Evolutionary conservation across 2,888 invertebrate species (phyloP), one percentile per base, ranked within the genome.

Genomic region (Physocephala rufipes): DNA sequence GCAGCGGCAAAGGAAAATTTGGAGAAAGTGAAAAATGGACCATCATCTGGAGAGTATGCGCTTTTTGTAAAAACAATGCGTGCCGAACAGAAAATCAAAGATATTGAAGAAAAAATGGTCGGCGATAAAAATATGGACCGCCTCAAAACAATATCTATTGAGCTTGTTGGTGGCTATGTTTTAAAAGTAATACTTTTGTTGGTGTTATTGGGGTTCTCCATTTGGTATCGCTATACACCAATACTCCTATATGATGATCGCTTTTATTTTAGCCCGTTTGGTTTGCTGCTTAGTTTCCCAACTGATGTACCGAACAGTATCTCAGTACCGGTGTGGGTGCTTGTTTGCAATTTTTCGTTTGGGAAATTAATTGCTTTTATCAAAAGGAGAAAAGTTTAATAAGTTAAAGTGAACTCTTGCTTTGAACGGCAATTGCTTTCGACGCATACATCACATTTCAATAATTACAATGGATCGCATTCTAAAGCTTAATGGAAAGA

Each of bases 291-390:
- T 24, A 86, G 86, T 2, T 89, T 87, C 81, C 89, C 89, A 15
- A 87, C 87, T 66, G 86, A 85, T 12, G 77, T 85, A n/a, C 76
- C 79, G 1, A 88, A 88, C 78, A 85, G 85, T 2, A 84, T 89
- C 55, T 89, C 89, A 0, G 87, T 88, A 69, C 89, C 88, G 67
- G 85, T 87, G 73, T 89, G 89, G 88, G 84, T 87, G 0, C 82
- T 88, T 71, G 87, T 88, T 15, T 87, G 87, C 78, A 87, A 87
- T 77, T 82, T 86, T 55, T 84, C 87, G 3, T 85, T 86, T 71
- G 81, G 84, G 71, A 75, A 81, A 58, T 68, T 85, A 16, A 79
- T 81, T 13, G 74, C 78, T 16, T 36, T 81, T 21, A 70, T 81
- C 1, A 82, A 80, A 51, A 74, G 77, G 72, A 77, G 75, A 67